phyloP scores from a whole-genome alignment of 2,113 vertebrate genomes.

The Channa maculata region DNA sequence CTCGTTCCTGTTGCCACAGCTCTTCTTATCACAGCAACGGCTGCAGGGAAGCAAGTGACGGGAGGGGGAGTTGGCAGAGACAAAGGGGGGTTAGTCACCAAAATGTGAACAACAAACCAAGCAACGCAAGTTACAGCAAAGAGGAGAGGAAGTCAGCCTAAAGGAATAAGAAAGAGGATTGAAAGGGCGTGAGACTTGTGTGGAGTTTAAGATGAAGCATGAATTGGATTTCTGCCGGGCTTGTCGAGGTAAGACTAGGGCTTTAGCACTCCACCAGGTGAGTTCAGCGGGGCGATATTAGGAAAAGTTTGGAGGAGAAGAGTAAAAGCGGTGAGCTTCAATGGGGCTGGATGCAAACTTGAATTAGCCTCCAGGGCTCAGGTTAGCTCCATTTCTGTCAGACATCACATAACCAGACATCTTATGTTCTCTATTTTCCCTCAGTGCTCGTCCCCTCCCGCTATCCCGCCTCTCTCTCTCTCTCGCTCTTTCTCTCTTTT shows the following conservation, averaged over 20 bases:
- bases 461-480: slow-evolving; percentile 66
- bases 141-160: slow-evolving; percentile 47
- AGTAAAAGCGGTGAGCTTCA: slow-evolving; percentile 37
- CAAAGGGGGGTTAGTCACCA: slow-evolving; percentile 51
- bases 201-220: slow-evolving; percentile 42
- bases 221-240: slow-evolving; percentile 55
- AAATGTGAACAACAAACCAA: slow-evolving; percentile 47
- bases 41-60: slow-evolving; percentile 72
- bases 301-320: slow-evolving; percentile 55
- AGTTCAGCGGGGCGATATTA: slow-evolving; percentile 58
- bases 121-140: slow-evolving; percentile 31
- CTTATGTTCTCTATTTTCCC: slow-evolving; percentile 81
- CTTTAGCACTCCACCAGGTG: slow-evolving; percentile 33
- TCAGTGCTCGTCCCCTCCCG: slow-evolving; percentile 71
- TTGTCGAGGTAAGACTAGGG: slow-evolving; percentile 60
- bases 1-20: slow-evolving; percentile 99
- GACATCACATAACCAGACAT: slow-evolving; percentile 79
- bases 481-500: slow-evolving; percentile 64
- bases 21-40: slow-evolving; percentile 99
- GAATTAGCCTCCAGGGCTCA: slow-evolving; percentile 78
- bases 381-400: slow-evolving; percentile 82
- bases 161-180: slow-evolving; percentile 40
- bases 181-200: slow-evolving; percentile 68
- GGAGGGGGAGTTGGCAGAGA: slow-evolving; percentile 5
- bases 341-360: slow-evolving; percentile 63